phyloP scores from a whole-genome alignment of 2,888 invertebrate species.

The Amorpha juglandis region DNA sequence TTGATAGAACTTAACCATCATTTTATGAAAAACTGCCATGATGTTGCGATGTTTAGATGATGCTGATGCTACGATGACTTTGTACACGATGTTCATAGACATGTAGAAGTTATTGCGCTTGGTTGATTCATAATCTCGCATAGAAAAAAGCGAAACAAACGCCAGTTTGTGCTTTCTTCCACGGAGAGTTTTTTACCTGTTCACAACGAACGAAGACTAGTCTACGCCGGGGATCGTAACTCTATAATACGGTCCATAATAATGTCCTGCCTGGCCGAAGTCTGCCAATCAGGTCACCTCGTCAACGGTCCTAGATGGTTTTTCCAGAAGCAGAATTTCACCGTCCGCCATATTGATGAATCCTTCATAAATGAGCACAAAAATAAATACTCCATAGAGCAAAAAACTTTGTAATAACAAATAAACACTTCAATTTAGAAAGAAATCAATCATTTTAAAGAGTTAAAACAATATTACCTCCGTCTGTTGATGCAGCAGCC shows the following conservation, averaged over 20 bases:
- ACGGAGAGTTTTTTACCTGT: slow-evolving; percentile 10
- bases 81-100: neutral
- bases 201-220: neutral
- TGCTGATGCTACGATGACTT: neutral
- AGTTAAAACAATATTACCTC: neutral
- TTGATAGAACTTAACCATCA: too few species aligned
- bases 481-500: neutral
- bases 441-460: neutral
- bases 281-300: neutral
- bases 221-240: neutral
- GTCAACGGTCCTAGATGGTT: too few species aligned
- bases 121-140: neutral
- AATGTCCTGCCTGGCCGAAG: neutral
- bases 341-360: slow-evolving; percentile 13
- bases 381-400: too few species aligned
- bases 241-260: too few species aligned
- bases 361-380: neutral
- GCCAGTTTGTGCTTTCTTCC: slow-evolving; percentile 12
- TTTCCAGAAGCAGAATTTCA: neutral
- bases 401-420: neutral
- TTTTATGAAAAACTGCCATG: too few species aligned
- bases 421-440: neutral
- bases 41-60: too few species aligned
- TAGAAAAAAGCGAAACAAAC: neutral
- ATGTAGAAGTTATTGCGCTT: neutral